These are phyloP conservation scores for Acrobasis suavella DNA, from an alignment of 2,888 invertebrate species.

Conservation along the genomic window DNA sequence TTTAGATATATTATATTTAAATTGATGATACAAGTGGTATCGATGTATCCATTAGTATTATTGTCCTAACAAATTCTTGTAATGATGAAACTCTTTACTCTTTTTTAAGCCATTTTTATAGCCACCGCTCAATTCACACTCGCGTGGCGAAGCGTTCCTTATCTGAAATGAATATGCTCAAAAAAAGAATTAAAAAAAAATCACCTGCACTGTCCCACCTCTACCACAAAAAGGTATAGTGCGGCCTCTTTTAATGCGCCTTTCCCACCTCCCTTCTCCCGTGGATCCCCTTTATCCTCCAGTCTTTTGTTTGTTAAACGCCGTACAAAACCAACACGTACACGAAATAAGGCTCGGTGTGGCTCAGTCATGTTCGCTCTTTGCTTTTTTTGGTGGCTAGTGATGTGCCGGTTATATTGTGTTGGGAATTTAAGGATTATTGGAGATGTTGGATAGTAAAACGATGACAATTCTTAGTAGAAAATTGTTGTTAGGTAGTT, in stretches of 20 bases:
- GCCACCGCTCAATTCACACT: neutral
- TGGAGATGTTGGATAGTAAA: neutral
- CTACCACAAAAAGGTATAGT: conserved; percentile 59
- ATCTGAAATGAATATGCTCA: neutral
- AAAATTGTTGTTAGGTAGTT: too few relatives aligned
- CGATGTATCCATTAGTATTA: too few relatives aligned
- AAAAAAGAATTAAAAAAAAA: conserved; percentile 1
- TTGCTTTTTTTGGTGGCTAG: conserved; percentile 40
- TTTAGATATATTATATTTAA: too few relatives aligned
- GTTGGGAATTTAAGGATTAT: neutral
- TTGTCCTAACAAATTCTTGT: too few relatives aligned
- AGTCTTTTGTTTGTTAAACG: conserved; percentile 75
- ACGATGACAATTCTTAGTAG: too few relatives aligned
- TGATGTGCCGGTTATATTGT: neutral
- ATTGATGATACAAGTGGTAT: too few relatives aligned
- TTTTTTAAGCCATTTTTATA: too few relatives aligned
- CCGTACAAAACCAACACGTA: conserved; percentile 69
- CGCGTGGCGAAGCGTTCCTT: neutral
- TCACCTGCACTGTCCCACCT: conserved; percentile 35
- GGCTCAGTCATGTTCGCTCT: conserved; percentile 28
- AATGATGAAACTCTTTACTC: too few relatives aligned
- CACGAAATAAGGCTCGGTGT: conserved; percentile 49
- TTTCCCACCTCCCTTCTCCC: conserved; percentile 43
- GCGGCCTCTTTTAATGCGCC: conserved; percentile 74
- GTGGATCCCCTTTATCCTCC: conserved; percentile 47